phyloP scores from a whole-genome alignment of 2,113 vertebrate species.

The Sigmodon hispidus region DNA sequence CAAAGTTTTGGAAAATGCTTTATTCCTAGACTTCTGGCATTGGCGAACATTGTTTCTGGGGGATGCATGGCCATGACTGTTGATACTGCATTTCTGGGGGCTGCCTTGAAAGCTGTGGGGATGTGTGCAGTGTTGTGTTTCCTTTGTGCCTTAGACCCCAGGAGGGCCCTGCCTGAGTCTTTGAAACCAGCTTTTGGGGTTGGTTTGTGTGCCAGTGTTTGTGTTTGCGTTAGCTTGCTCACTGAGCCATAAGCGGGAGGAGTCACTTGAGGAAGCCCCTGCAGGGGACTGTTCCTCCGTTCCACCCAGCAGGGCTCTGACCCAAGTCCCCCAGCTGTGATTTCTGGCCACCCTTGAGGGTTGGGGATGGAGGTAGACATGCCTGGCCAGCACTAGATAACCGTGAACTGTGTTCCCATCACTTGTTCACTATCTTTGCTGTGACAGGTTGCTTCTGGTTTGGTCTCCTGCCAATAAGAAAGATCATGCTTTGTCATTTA shows the following conservation, averaged over 20 bases:
- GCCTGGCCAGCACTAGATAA: background rate
- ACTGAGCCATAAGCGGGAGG: too few relatives aligned
- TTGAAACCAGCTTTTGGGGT: background rate
- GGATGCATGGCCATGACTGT: background rate
- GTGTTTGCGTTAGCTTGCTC: too few relatives aligned
- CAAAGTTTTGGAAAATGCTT: background rate
- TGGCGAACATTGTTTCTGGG: background rate
- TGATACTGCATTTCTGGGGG: background rate
- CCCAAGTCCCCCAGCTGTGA: background rate
- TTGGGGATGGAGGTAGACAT: background rate
- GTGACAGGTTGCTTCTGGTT: background rate
- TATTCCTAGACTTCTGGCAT: background rate
- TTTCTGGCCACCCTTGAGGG: background rate
- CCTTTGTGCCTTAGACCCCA: background rate
- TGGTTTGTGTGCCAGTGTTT: background rate
- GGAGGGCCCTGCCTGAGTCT: background rate
- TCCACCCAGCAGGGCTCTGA: background rate
- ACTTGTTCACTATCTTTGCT: background rate
- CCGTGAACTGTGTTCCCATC: too few relatives aligned
- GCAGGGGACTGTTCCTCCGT: background rate
- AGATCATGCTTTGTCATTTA: background rate
- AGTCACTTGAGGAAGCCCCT: background rate
- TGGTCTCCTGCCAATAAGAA: background rate
- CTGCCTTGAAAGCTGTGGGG: background rate
- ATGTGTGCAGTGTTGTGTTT: background rate